phyloP scores from a whole-genome alignment of 1,140 invertebrate species.

The Himalopsyche phryganea region DNA sequence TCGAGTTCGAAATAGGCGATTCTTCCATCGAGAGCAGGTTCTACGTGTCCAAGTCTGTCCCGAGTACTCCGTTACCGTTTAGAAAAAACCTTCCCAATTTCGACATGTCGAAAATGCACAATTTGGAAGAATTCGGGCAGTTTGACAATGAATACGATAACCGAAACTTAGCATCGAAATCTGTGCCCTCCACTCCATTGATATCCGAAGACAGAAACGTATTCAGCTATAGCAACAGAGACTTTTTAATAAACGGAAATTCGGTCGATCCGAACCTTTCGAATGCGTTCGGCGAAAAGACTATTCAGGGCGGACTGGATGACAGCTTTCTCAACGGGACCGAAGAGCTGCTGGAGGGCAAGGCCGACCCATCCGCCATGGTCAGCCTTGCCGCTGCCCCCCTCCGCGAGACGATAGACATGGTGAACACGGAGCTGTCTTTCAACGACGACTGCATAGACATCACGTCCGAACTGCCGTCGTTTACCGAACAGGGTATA shows the following conservation, averaged over 20 bases:
- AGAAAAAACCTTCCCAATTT: conserved; percentile 42
- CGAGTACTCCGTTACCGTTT: conserved; percentile 59
- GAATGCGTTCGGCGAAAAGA: conserved; percentile 13
- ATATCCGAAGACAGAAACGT: conserved; percentile 48
- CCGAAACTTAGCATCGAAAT: conserved; percentile 48
- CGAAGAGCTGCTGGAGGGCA: conserved; percentile 1
- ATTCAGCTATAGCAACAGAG: conserved; percentile 59
- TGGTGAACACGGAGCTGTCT: conserved; percentile 20
- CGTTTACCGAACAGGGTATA: conserved; percentile 21
- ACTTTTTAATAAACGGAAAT: conserved; percentile 60
- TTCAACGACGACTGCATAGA: conserved; percentile 24
- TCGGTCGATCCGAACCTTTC: conserved; percentile 46
- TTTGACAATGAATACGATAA: conserved; percentile 4
- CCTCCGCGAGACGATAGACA: conserved; percentile 13
- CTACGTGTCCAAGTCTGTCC: conserved; percentile 58
- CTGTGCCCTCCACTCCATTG: conserved; percentile 62
- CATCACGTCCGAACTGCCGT: conserved; percentile 9
- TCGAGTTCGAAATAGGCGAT: conserved; percentile 46
- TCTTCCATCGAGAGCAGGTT: conserved; percentile 44
- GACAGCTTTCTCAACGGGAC: conserved; percentile 7
- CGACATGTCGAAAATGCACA: conserved; percentile 36
- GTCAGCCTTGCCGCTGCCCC: conserved; percentile 6
- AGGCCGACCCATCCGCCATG: conserved; percentile 4
- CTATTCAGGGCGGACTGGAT: background rate
- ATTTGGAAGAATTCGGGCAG: background rate